Evolutionary conservation across 37 sponge, comb jelly and placozoan species (phyloP).

Genomic region (Ianthella basta): DNA sequence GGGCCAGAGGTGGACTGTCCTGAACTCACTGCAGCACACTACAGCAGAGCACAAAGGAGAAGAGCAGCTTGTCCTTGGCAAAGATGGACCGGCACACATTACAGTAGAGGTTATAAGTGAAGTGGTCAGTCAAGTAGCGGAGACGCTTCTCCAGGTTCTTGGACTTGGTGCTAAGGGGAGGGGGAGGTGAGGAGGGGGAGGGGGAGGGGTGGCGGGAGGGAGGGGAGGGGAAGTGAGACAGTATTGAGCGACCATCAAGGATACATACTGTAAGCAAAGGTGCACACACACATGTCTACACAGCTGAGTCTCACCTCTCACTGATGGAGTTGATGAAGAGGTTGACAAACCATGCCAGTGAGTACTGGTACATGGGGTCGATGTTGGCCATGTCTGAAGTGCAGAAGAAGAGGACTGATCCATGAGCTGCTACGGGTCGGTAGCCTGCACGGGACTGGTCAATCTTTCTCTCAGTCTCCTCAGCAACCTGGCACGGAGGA

Average conservation of each 20-base stretch:
- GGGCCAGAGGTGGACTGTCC: background rate
- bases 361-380: conserved; percentile 99
- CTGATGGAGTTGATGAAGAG: conserved; percentile 91
- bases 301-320: conserved; percentile 82
- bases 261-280: background rate
- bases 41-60: conserved; percentile 97
- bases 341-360: conserved; percentile 97
- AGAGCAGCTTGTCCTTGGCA: conserved; percentile 99
- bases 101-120: conserved; percentile 98
- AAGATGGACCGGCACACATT: conserved; percentile 98
- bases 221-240: background rate
- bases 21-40: conserved; percentile 85
- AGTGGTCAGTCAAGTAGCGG: conserved; percentile 95
- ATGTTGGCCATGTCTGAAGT: conserved; percentile 99
- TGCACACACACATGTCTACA: background rate
- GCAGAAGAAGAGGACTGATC: conserved; percentile 98
- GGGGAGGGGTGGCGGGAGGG: background rate
- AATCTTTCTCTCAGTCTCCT: conserved; percentile 97
- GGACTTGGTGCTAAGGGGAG: conserved; percentile 86
- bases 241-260: background rate
- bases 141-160: conserved; percentile 93
- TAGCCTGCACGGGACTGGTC: conserved; percentile 99
- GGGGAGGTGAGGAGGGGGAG: background rate
- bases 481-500: conserved; percentile 72
- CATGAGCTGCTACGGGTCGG: conserved; percentile 91